These are phyloP conservation scores for Drosophila lutescens DNA, from an alignment of 2,888 invertebrate genomes.

Conservation along the genomic window DNA sequence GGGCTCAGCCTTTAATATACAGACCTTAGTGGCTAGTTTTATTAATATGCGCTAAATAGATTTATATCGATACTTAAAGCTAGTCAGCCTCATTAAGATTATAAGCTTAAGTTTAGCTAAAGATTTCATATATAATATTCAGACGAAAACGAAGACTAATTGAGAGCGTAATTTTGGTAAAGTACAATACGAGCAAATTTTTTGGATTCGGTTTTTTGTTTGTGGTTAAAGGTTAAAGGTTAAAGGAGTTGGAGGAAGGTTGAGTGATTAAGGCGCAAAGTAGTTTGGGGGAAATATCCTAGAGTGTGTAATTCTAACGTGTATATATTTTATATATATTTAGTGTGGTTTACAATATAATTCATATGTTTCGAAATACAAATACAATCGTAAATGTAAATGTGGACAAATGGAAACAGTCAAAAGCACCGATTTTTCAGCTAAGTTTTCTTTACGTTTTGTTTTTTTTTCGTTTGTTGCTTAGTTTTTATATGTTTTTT, in stretches of 20 bases:
- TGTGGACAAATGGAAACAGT: slow-evolving; percentile 84
- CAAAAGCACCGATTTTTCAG: slow-evolving; percentile 85
- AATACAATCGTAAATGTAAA: slow-evolving; percentile 79
- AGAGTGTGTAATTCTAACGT: slow-evolving; percentile 39
- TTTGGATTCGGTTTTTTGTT: slow-evolving; percentile 38
- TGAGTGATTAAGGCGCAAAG: slow-evolving; percentile 66
- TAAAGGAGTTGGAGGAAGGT: slow-evolving; percentile 24
- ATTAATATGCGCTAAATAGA: slow-evolving; percentile 21
- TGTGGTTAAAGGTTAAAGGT: slow-evolving; percentile 7
- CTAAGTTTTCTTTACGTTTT: slow-evolving; percentile 79
- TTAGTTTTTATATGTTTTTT: slow-evolving; percentile 45
- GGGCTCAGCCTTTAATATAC: slow-evolving; percentile 28
- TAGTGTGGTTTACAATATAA: slow-evolving; percentile 49
- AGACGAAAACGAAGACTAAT: slow-evolving; percentile 66
- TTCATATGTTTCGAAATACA: slow-evolving; percentile 78
- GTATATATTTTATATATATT: slow-evolving; percentile 36
- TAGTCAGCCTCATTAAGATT: slow-evolving; percentile 79
- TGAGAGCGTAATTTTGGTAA: slow-evolving; percentile 72
- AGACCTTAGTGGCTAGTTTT: slow-evolving; percentile 21
- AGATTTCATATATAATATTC: slow-evolving; percentile 46
- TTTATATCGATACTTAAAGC: slow-evolving; percentile 56
- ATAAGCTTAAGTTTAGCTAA: slow-evolving; percentile 64
- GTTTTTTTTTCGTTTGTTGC: slow-evolving; percentile 36
- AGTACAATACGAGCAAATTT: slow-evolving; percentile 59
- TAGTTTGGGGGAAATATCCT: slow-evolving; percentile 35